Percentiles rank a stretch among this genome's conserved stretches.
Evolutionary conservation across 2,113 vertebrate species (phyloP).

Genomic region (Bathybates hornii): DNA sequence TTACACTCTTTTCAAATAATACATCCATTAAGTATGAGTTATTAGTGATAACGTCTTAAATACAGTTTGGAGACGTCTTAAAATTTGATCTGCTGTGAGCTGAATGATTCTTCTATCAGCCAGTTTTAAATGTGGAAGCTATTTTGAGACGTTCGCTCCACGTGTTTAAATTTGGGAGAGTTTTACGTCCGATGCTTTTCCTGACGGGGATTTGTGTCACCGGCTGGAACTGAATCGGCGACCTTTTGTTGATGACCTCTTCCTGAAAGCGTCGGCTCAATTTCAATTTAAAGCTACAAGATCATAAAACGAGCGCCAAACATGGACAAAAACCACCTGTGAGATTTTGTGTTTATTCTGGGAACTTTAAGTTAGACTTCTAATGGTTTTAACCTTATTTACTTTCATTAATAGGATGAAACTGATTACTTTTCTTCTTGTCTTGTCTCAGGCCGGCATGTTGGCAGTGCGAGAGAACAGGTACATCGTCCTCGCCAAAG

Average conservation of each 20-base stretch:
- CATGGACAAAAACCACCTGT: not conserved
- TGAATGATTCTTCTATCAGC: no score
- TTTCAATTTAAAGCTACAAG: not conserved
- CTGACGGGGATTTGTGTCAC: not conserved
- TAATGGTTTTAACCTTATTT: not conserved
- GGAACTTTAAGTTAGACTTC: not conserved
- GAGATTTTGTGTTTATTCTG: fast-evolving
- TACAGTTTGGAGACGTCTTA: not conserved
- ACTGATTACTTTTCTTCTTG: not conserved
- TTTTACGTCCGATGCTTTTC: not conserved
- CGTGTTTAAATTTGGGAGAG: not conserved
- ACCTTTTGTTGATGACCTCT: not conserved
- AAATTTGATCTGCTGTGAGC: not conserved
- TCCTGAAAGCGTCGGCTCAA: not conserved
- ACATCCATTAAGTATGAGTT: not conserved
- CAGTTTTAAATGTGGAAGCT: not conserved
- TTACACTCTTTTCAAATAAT: not conserved
- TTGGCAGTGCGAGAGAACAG: slow-evolving; percentile 90
- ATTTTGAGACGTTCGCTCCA: fast-evolving
- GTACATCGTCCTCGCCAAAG: slow-evolving; percentile 91
- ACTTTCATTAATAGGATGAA: not conserved
- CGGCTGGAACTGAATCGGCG: fast-evolving
- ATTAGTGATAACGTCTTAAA: fast-evolving
- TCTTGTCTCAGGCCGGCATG: slow-evolving; percentile 81
- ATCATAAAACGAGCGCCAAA: fast-evolving